Evolutionary conservation across 1,140 invertebrate genomes (phyloP).

Genomic region (Drosophila kanapiae): DNA sequence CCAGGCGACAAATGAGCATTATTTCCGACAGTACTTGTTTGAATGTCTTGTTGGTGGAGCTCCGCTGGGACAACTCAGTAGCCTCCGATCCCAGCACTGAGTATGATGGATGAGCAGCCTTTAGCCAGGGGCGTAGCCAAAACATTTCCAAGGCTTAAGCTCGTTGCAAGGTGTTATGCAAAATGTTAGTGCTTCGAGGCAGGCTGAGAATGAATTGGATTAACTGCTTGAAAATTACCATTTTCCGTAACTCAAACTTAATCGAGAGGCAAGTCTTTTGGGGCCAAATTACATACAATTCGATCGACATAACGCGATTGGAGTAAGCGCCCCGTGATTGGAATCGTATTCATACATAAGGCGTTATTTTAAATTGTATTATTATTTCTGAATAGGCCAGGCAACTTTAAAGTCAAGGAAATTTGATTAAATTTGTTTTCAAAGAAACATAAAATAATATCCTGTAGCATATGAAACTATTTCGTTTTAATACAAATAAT

Average conservation of each 20-base stretch:
- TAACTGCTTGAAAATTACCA: constrained; percentile 2
- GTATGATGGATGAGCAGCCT: constrained; percentile 59
- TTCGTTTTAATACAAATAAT: neutral
- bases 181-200: constrained; percentile 21
- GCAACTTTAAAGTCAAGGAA: neutral
- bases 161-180: constrained; percentile 17
- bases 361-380: constrained; percentile 15
- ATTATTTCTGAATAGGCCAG: constrained; percentile 12
- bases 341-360: neutral
- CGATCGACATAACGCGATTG: constrained; percentile 11
- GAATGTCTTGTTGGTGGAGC: constrained; percentile 12
- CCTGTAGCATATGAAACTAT: neutral
- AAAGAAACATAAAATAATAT: constrained; percentile 3
- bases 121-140: constrained; percentile 28
- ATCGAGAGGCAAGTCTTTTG: neutral
- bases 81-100: constrained; percentile 29
- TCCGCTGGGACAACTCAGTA: constrained; percentile 4
- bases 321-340: neutral
- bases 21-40: constrained; percentile 19
- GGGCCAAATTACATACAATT: constrained; percentile 30
- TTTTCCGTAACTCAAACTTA: constrained; percentile 5
- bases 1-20: constrained; percentile 64
- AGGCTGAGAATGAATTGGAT: constrained; percentile 23
- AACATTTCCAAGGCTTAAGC: neutral
- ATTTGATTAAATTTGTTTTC: constrained; percentile 2